These are phyloP conservation scores for Sweltsa coloradensis DNA, from an alignment of 1,140 invertebrate genomes.

Conservation along the genomic window DNA sequence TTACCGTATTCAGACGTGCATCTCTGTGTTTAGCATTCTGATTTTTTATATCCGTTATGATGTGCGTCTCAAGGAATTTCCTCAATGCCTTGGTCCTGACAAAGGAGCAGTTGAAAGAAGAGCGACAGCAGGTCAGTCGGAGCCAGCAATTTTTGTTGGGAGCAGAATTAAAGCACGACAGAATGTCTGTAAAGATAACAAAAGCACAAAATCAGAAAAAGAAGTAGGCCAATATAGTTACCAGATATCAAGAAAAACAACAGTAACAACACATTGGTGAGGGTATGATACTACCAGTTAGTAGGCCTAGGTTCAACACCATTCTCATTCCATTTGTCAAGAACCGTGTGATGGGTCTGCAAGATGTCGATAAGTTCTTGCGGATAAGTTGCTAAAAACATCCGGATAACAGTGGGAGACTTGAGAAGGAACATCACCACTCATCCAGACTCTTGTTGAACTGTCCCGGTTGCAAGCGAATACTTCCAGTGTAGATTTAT, in stretches of 20 bases:
- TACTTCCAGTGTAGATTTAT: conserved; percentile 70
- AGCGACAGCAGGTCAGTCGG: conserved; percentile 74
- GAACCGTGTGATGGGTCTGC: conserved; percentile 70
- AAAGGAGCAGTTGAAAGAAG: conserved; percentile 86
- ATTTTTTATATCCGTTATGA: conserved; percentile 93
- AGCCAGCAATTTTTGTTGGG: conserved; percentile 77
- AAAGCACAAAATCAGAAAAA: conserved; percentile 10
- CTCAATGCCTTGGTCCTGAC: conserved; percentile 83
- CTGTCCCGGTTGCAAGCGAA: conserved; percentile 74
- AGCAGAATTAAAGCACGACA: conserved; percentile 87
- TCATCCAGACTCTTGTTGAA: conserved; percentile 81
- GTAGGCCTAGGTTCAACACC: no score
- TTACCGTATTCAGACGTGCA: conserved; percentile 73
- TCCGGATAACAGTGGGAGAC: conserved; percentile 82
- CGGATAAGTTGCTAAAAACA: conserved; percentile 65
- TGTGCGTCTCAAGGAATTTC: conserved; percentile 77
- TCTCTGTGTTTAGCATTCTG: conserved; percentile 90
- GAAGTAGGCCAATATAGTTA: not conserved
- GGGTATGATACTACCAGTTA: no score
- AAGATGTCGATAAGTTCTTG: conserved; percentile 78
- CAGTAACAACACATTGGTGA: no score
- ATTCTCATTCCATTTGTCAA: conserved; percentile 84
- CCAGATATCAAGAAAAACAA: no score
- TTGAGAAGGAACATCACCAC: conserved; percentile 85
- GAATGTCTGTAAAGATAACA: conserved; percentile 56